These are phyloP conservation scores for Camelus bactrianus DNA, from an alignment of 2,113 vertebrate genomes.

Conservation along the genomic window DNA sequence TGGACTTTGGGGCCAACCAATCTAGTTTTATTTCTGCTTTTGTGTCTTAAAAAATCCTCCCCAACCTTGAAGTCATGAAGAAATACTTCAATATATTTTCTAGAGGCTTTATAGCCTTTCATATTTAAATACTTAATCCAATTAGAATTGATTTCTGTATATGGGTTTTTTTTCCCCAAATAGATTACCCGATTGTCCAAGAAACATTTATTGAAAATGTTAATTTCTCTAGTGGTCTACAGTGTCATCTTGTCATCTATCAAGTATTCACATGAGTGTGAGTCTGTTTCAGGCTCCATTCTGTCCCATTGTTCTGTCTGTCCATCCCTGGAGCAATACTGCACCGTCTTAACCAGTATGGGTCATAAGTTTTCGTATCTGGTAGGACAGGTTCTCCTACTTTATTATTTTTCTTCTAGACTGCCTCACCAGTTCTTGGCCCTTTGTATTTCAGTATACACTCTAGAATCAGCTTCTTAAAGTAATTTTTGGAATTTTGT, in stretches of 20 bases:
- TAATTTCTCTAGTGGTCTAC: background rate
- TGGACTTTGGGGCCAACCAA: background rate
- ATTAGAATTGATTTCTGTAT: background rate
- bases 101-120: background rate
- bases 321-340: background rate
- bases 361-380: background rate
- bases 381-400: background rate
- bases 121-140: background rate
- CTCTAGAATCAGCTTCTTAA: background rate
- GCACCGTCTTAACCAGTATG: background rate
- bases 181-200: background rate
- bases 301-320: background rate
- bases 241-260: background rate
- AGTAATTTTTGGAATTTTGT: background rate
- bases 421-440: background rate
- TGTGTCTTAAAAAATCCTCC: background rate
- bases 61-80: background rate
- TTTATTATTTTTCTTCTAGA: background rate
- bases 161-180: background rate
- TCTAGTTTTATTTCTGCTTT: background rate
- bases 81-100: background rate
- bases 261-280: background rate
- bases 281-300: background rate
- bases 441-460: background rate
- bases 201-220: background rate